phyloP scores from a whole-genome alignment of 2,113 vertebrate species.

The Rousettus leschenaultii region DNA sequence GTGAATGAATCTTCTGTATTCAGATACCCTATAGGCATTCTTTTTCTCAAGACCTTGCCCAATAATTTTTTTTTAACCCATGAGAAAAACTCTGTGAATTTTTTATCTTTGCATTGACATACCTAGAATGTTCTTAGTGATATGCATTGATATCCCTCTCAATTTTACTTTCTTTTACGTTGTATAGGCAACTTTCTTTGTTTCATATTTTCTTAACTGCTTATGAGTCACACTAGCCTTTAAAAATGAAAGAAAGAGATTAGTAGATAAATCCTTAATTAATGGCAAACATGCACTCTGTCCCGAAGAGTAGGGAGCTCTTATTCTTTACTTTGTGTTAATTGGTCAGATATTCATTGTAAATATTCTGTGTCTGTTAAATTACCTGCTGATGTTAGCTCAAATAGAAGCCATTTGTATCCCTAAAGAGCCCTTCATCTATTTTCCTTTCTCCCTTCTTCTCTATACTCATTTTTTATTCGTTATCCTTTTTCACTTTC shows the following conservation, averaged over 20 bases:
- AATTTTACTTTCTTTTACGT: background rate
- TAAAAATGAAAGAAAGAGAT: background rate
- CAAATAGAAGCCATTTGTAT: conserved; percentile 34
- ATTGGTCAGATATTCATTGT: background rate
- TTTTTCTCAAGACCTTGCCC: background rate
- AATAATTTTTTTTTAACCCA: background rate
- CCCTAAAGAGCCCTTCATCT: background rate
- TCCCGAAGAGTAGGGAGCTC: background rate
- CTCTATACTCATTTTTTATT: background rate
- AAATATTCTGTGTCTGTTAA: conserved; percentile 14
- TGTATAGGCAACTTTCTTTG: background rate
- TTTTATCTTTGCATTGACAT: background rate
- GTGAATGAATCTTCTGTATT: background rate
- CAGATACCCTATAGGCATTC: accelerated
- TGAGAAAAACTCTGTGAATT: background rate
- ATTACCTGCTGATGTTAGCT: background rate
- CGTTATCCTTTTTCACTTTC: background rate
- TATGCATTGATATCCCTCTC: background rate
- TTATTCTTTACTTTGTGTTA: background rate
- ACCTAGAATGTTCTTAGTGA: background rate
- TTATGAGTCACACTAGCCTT: background rate
- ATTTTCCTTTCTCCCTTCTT: background rate
- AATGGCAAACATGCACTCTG: background rate
- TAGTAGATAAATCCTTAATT: background rate
- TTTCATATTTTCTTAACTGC: conserved; percentile 23